Percentiles rank a stretch among this genome's conserved stretches.
Conservation (phyloP, 2,797 vertebrate species). For the Melopsittacus undulatus region DNA sequence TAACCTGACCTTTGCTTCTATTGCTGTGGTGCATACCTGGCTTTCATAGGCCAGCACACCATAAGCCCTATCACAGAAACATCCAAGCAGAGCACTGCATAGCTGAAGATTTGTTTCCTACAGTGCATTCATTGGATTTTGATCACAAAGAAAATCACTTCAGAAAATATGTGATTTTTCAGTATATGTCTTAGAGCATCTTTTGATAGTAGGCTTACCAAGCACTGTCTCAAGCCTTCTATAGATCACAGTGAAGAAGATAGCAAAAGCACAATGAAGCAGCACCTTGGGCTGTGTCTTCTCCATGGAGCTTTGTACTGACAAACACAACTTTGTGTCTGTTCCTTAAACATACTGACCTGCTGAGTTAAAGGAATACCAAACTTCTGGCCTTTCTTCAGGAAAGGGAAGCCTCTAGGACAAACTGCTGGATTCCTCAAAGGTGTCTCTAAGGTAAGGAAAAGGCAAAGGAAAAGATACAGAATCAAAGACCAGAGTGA, state of each 20-base stretch:
- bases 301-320: neutral
- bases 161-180: neutral
- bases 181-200: neutral
- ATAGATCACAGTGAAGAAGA: neutral
- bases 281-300: neutral
- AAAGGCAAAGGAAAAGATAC: neutral
- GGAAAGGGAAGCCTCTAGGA: neutral
- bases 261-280: neutral
- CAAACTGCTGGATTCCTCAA: neutral
- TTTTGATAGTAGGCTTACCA: neutral
- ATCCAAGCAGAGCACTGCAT: neutral
- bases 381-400: neutral
- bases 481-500: neutral
- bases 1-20: neutral
- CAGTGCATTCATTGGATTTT: neutral
- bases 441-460: neutral
- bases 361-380: neutral
- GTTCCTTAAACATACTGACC: neutral
- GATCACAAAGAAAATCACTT: neutral
- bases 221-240: neutral
- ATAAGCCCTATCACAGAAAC: neutral
- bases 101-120: neutral
- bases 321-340: neutral
- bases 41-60: neutral
- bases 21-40: rapidly evolving